Conservation (phyloP, 2,888 invertebrate genomes). For the Carcina quercana region DNA sequence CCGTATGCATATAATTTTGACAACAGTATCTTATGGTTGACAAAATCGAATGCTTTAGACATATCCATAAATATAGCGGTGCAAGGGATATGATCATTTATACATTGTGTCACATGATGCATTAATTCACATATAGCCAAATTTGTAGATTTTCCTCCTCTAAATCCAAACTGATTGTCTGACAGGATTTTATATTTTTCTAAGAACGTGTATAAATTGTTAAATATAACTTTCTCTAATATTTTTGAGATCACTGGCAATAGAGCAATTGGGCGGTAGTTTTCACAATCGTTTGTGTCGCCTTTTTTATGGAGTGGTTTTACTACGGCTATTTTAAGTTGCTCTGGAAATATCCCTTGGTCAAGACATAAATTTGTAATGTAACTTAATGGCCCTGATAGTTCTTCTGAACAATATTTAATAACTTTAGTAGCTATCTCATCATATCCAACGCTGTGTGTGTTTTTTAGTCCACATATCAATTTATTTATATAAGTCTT, state of each 20-base stretch:
- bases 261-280: slow-evolving; percentile 1
- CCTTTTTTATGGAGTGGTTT: not conserved
- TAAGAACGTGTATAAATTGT: no score
- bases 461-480: not conserved
- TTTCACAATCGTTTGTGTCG: not conserved
- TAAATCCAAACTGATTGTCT: no score
- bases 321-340: not conserved
- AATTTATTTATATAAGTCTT: not conserved
- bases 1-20: no score
- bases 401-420: not conserved
- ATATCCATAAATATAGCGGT: no score
- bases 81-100: no score
- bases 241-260: not conserved
- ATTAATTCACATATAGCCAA: no score
- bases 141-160: no score
- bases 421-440: not conserved
- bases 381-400: not conserved
- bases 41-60: no score
- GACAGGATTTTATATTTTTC: not conserved
- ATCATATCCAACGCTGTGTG: not conserved
- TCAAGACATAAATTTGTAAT: not conserved
- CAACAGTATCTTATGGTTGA: no score
- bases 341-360: not conserved
- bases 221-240: not conserved
- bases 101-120: no score